Percentiles rank a stretch among this genome's conserved stretches.
Conservation (phyloP, 2,888 invertebrate species). For the Lampropteryx suffumata region DNA sequence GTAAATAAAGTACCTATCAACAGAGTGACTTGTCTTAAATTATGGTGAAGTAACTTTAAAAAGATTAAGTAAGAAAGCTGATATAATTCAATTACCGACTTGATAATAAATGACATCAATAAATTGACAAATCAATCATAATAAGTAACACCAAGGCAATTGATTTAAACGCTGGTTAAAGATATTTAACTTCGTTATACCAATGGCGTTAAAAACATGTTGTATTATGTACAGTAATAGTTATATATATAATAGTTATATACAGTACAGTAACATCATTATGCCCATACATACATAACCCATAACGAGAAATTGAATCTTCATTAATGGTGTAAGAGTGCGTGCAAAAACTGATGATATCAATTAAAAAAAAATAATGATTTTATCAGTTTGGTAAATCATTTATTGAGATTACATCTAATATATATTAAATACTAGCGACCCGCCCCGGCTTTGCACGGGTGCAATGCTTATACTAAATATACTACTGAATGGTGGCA, state of each 20-base stretch:
- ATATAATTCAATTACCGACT: slow-evolving; percentile 25
- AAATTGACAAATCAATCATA: slow-evolving; percentile 24
- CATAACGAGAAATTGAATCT: too few species aligned
- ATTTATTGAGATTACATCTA: neutral
- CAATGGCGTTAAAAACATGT: neutral
- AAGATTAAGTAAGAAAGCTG: neutral
- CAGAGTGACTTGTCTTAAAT: neutral
- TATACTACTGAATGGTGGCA: too few species aligned
- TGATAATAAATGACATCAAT: neutral
- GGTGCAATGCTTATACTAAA: too few species aligned
- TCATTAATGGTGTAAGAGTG: slow-evolving; percentile 7
- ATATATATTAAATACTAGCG: too few species aligned
- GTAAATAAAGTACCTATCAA: too few species aligned
- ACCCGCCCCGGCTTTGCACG: too few species aligned
- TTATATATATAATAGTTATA: slow-evolving; percentile 3
- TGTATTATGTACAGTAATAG: neutral
- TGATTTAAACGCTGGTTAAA: slow-evolving; percentile 2
- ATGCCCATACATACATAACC: too few species aligned
- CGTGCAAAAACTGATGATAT: slow-evolving; percentile 12
- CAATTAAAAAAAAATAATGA: slow-evolving; percentile 1
- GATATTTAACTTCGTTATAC: neutral
- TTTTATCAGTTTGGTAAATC: too few species aligned
- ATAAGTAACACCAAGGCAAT: slow-evolving; percentile 6
- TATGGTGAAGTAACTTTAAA: neutral
- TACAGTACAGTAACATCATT: slow-evolving; percentile 1